These are phyloP conservation scores for Papilio glaucus DNA, from an alignment of 1,140 invertebrate species.

Conservation along the genomic window DNA sequence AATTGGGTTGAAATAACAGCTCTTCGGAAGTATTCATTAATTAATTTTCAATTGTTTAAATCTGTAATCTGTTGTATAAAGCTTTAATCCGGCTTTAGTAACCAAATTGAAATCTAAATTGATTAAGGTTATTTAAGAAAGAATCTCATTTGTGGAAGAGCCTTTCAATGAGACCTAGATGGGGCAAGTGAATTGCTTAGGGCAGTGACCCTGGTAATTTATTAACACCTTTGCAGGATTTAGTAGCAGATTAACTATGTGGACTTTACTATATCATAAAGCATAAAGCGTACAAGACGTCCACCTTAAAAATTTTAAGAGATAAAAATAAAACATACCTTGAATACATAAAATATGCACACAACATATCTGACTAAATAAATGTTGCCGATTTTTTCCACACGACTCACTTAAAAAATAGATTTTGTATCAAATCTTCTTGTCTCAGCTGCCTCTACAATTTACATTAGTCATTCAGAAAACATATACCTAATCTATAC, in stretches of 20 bases:
- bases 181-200: neutral
- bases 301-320: too few relatives aligned
- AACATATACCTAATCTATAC: neutral
- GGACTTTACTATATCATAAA: neutral
- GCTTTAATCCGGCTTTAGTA: neutral
- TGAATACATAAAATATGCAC: too few relatives aligned
- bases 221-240: neutral
- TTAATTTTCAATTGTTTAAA: conserved; percentile 8
- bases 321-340: neutral
- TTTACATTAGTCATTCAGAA: neutral
- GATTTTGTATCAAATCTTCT: neutral
- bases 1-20: too few relatives aligned
- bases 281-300: neutral
- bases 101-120: neutral
- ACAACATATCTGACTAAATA: too few relatives aligned
- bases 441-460: neutral
- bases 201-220: neutral
- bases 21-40: neutral
- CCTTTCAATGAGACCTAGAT: neutral
- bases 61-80: neutral
- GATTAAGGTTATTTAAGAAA: neutral
- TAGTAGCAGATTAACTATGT: neutral
- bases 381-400: neutral
- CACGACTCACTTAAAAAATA: neutral
- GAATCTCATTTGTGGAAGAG: neutral